Evolutionary conservation across 2,113 vertebrate genomes (phyloP).

Genomic region (Halcyon senegalensis): DNA sequence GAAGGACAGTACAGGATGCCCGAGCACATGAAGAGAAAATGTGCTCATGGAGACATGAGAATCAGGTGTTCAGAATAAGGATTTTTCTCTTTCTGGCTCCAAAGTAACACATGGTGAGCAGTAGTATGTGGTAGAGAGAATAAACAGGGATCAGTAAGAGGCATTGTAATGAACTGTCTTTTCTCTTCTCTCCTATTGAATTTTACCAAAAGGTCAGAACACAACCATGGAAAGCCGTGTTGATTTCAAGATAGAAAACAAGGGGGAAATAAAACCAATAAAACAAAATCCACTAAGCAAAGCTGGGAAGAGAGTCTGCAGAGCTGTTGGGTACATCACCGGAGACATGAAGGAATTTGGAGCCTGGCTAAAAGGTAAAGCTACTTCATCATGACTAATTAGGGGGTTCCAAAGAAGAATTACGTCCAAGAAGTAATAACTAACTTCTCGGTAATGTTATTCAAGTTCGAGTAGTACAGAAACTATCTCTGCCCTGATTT

Average conservation of each 20-base stretch:
- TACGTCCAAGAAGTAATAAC: neutral
- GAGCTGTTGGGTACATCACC: conserved; percentile 61
- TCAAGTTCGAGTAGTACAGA: neutral
- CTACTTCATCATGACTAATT: neutral
- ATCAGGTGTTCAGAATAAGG: neutral
- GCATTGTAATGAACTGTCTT: neutral
- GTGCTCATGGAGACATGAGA: neutral
- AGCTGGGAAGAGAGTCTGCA: conserved; percentile 55
- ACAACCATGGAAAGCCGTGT: conserved; percentile 64
- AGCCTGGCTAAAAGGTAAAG: conserved; percentile 77
- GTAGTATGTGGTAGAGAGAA: neutral
- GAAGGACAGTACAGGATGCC: neutral
- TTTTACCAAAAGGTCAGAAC: neutral
- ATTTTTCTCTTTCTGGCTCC: neutral
- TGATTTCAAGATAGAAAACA: conserved; percentile 54
- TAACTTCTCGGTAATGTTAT: neutral
- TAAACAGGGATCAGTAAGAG: neutral
- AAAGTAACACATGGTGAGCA: neutral
- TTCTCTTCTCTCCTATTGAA: neutral
- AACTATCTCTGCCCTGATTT: neutral
- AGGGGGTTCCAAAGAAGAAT: neutral
- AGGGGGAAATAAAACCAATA: neutral
- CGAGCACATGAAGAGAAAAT: neutral
- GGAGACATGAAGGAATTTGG: conserved; percentile 79
- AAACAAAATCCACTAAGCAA: conserved; percentile 30